Percentiles rank a stretch among this genome's conserved stretches.
phyloP scores from a whole-genome alignment of 1,140 invertebrate species.

The Thaumatotibia leucotreta region DNA sequence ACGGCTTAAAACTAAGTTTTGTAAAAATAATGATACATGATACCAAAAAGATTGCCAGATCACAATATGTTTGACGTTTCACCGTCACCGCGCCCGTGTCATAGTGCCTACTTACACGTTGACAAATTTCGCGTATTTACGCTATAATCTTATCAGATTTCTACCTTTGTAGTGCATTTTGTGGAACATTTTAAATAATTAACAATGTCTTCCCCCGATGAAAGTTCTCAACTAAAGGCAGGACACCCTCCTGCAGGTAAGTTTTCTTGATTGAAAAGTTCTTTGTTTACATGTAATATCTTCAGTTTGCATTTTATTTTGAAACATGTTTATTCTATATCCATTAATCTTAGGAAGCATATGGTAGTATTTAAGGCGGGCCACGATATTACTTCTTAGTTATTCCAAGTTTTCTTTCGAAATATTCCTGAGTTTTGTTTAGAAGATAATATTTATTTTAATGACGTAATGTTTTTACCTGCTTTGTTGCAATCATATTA shows the following conservation, averaged over 20 bases:
- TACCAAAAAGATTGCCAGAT: no score
- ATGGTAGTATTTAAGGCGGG: neutral
- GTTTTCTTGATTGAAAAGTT: slow-evolving; percentile 20
- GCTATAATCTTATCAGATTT: slow-evolving; percentile 43
- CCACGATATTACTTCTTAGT: neutral
- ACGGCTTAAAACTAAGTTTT: no score
- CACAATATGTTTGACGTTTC: slow-evolving; percentile 22
- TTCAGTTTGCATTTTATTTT: neutral
- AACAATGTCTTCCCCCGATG: slow-evolving; percentile 74
- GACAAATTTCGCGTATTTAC: slow-evolving; percentile 47
- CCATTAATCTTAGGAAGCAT: neutral
- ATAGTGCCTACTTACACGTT: slow-evolving; percentile 50
- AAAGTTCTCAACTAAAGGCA: slow-evolving; percentile 83
- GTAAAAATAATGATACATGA: no score
- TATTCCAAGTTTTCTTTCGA: neutral
- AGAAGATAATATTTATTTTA: neutral
- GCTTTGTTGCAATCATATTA: neutral
- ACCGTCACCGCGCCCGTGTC: slow-evolving; percentile 35
- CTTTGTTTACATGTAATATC: slow-evolving; percentile 25
- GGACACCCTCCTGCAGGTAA: slow-evolving; percentile 92
- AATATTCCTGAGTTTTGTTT: neutral
- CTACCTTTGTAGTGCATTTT: slow-evolving; percentile 23
- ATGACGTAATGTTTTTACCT: neutral
- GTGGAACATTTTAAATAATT: slow-evolving; percentile 20
- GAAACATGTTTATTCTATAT: neutral